Evolutionary conservation across 2,797 vertebrate genomes (phyloP).

Genomic region (Falco peregrinus): DNA sequence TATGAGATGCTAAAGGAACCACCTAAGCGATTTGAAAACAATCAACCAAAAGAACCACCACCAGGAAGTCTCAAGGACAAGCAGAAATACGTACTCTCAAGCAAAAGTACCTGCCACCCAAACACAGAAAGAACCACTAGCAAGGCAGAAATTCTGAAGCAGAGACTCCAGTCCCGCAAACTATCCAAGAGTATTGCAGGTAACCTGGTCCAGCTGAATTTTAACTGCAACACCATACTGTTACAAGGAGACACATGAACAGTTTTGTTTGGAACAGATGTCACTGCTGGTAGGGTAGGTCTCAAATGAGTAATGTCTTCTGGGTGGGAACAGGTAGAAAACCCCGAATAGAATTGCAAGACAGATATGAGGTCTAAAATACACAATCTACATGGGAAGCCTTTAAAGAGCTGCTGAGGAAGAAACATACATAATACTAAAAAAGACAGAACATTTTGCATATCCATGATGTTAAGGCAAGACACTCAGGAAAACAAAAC

Average conservation of each 20-base stretch:
- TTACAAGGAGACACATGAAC: neutral
- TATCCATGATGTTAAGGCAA: neutral
- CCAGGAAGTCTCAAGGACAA: neutral
- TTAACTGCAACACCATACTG: neutral
- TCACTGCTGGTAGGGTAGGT: neutral
- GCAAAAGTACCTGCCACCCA: neutral
- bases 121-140: neutral
- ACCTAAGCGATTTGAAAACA: neutral
- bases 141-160: neutral
- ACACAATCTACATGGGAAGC: neutral
- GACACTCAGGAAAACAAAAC: neutral
- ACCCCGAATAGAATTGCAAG: neutral
- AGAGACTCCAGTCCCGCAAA: neutral
- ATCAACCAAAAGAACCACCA: neutral
- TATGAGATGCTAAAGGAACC: neutral
- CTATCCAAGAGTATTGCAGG: neutral
- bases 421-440: neutral
- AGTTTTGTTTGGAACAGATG: neutral
- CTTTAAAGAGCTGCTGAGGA: neutral
- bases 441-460: neutral
- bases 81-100: neutral
- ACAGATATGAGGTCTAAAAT: neutral
- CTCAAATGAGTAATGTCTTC: neutral
- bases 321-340: neutral
- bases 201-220: neutral